Evolutionary conservation across 2,797 vertebrate species (phyloP), one percentile per base, ranked within the genome.

Genomic region (Amblyraja radiata): DNA sequence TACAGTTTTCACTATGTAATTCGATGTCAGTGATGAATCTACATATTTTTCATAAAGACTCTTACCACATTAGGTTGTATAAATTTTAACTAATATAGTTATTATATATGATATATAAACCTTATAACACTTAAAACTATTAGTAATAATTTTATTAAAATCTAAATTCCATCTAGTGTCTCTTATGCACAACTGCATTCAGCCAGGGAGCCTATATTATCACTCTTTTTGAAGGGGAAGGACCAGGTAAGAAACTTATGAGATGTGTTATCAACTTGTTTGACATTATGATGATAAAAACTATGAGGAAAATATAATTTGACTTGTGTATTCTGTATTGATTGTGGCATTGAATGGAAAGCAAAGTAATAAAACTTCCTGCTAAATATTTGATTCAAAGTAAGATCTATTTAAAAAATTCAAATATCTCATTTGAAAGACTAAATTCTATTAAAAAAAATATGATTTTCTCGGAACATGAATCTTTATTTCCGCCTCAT

Each of bases 151-250:
- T 74, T 74, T 92, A 28, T 28, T 6, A 18, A 79, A 73, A 74
- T 93, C 21, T 93, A 28, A 65, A 90, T 93, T 16, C 36, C 58
- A 21, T 61, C 0, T 92, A 97, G 96, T 96, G 96, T 93, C 94
- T 97, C 65, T 95, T 97, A 91, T 96, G 96, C 91, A 96, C 96
- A 88, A 96, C 96, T 0, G 96, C 96, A 65, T 97, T 97, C 90
- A 96, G 96, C 58, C 96, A 97, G 93, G 97, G 96, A 94, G 94
- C 96, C 36, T 96, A 96, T 94, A 95, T 96, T 92, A 94, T 97
- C 90, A 96, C 95, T 0, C 94, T 95, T 93, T 95, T 97, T 93
- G 97, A 97, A 74, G 95, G 94, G 32, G 95, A 96, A 94, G 96
- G 95, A 94, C 86, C 93, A 96, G 96, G 96, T 97, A 95, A 95